Conservation (phyloP, 1,140 invertebrate genomes). For the Hylaeus volcanicus region DNA sequence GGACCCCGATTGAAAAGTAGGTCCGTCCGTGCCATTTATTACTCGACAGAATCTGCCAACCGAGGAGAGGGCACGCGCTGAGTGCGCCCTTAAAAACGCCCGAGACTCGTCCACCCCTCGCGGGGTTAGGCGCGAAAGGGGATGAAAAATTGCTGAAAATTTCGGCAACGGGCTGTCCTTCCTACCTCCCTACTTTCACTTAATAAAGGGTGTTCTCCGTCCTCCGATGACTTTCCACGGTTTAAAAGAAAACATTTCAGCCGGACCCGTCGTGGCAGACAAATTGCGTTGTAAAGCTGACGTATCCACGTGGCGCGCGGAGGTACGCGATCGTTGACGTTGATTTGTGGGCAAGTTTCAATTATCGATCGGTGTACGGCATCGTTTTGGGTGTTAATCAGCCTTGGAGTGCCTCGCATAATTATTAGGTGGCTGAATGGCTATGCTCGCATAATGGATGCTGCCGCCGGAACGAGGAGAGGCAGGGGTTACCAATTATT, state of each 20-base stretch:
- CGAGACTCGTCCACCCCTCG: constrained; percentile 43
- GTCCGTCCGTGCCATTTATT: constrained; percentile 72
- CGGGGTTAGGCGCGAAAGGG: constrained; percentile 49
- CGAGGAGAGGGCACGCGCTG: constrained; percentile 25
- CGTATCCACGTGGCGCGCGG: constrained; percentile 38
- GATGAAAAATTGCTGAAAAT: constrained; percentile 71
- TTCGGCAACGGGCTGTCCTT: constrained; percentile 49
- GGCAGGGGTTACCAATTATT: too few species aligned
- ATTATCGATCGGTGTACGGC: constrained; percentile 47
- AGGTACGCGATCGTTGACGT: constrained; percentile 28
- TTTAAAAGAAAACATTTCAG: constrained; percentile 40
- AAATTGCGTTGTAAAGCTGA: constrained; percentile 57
- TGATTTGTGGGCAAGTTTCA: constrained; percentile 54
- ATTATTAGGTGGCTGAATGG: not conserved
- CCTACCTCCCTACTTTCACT: constrained; percentile 26
- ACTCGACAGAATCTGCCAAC: constrained; percentile 50
- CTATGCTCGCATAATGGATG: not conserved
- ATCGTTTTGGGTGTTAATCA: constrained; percentile 25
- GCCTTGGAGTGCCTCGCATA: not conserved
- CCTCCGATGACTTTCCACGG: constrained; percentile 43
- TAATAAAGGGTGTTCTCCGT: constrained; percentile 60
- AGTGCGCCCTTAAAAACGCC: not conserved
- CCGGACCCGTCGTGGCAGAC: constrained; percentile 27
- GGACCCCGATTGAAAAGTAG: constrained; percentile 76
- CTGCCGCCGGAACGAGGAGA: not conserved